Percentiles rank a stretch among this genome's conserved stretches.
phyloP scores from a whole-genome alignment of 2,888 invertebrate genomes.

The Sphaerophoria rueppellii region DNA sequence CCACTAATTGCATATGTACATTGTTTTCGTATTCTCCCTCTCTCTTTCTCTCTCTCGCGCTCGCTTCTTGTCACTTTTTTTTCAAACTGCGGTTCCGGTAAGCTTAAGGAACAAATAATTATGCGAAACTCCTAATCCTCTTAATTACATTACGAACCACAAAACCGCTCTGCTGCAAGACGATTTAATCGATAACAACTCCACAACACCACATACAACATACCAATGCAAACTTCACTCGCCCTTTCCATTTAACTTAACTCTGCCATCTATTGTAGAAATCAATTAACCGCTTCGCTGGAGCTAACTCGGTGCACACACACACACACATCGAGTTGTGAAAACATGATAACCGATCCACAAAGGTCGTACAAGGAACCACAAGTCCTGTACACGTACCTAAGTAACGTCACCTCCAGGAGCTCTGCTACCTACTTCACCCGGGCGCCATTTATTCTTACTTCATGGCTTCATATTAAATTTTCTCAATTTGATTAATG shows the following conservation, averaged over 20 bases:
- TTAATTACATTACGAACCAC: constrained; percentile 52
- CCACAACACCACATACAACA: background rate
- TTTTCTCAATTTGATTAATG: constrained; percentile 59
- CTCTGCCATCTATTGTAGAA: constrained; percentile 40
- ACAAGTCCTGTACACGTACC: background rate
- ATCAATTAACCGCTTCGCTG: constrained; percentile 55
- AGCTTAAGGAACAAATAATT: constrained; percentile 24
- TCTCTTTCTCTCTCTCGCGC: too few relatives aligned
- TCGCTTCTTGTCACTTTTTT: too few relatives aligned
- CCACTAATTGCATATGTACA: too few relatives aligned
- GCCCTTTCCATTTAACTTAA: background rate
- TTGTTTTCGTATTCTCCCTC: too few relatives aligned
- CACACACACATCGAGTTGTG: background rate
- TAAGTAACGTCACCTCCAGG: constrained; percentile 27
- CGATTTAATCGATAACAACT: constrained; percentile 53
- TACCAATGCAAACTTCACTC: background rate
- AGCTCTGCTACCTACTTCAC: background rate
- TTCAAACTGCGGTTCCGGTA: background rate
- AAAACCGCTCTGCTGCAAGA: constrained; percentile 35
- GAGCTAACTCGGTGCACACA: background rate
- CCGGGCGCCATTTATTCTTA: constrained; percentile 9
- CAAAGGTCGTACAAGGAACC: background rate
- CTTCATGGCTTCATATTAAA: constrained; percentile 25
- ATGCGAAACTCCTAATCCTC: constrained; percentile 17
- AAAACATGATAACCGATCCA: background rate